Conservation (phyloP, 2,797 vertebrate species). For the Thaleichthys pacificus region DNA sequence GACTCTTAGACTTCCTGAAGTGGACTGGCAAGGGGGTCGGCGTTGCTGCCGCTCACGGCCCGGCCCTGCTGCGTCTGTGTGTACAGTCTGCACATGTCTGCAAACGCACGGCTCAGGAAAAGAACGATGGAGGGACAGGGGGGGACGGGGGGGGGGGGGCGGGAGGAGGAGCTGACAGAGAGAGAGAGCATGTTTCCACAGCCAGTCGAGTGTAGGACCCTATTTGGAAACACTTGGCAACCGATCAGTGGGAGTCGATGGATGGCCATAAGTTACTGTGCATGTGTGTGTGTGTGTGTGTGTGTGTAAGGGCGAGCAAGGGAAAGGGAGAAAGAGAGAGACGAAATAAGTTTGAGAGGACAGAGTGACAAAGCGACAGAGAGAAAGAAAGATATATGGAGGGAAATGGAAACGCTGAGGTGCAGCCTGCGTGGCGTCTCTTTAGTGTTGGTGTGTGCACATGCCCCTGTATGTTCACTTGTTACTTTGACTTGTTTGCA, state of each 20-base stretch:
- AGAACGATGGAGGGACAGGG: background rate
- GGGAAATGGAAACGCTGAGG: no score
- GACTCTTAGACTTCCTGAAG: conserved; percentile 41
- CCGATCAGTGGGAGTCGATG: background rate
- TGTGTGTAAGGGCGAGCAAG: background rate
- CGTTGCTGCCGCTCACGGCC: background rate
- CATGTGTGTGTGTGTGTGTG: conserved; percentile 5
- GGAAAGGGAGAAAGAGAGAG: no score
- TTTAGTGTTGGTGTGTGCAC: background rate
- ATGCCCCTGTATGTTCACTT: background rate
- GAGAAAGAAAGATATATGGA: no score
- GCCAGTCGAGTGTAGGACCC: conserved; percentile 18
- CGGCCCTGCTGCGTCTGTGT: background rate
- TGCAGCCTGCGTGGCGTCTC: no score
- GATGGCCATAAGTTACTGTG: conserved; percentile 11
- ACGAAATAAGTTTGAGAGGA: background rate
- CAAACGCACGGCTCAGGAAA: background rate
- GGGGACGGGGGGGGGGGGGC: background rate
- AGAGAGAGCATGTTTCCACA: conserved; percentile 15
- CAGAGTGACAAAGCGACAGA: no score
- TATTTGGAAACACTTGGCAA: conserved; percentile 30
- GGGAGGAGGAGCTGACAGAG: background rate
- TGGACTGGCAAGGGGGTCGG: conserved; percentile 15
- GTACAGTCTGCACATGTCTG: background rate
- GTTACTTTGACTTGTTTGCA: background rate